Base-by-base conservation (phyloP, 2,888 invertebrate genomes). In the Sepiola atlantica region DNA sequence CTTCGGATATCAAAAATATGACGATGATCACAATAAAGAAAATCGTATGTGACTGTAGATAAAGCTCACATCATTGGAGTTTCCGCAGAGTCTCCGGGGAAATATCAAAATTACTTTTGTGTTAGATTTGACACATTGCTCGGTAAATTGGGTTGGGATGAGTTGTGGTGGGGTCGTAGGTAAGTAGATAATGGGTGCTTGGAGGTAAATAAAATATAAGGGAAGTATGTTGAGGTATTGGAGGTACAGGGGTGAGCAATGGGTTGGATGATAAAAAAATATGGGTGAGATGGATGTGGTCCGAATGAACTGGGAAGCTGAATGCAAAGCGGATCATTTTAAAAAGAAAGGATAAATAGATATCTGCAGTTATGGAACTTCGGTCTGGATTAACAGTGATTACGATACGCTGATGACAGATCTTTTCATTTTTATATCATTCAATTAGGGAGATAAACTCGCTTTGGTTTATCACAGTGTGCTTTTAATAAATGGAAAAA, bases 1-100 rank as follows among this genome's bases (percentile, higher is more conserved):
- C 77, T 32, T 77, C n/a, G n/a, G 32, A 77, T 77, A n/a, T 32
- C 18, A 18, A n/a, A 77, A 77, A 77, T 77, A 18, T n/a, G 16
- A n/a, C 14, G n/a, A 77, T 77, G n/a, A 77, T 77, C 32, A 77
- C n/a, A 77, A 77, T 77, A 77, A 77, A 18, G 77, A 77, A 77
- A 77, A 77, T 77, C n/a, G n/a, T 77, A 77, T 77, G 77, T 77
- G 77, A 77, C 77, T 77, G n/a, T 77, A 77, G n/a, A 77, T 77
- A 77, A 77, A 77, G 32, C 32, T 77, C 16, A 32, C n/a, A 77
- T 77, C 77, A 77, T 21, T 77, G 77, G 18, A n/a, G n/a, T 77
- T 77, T 77, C 77, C 32, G 77, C n/a, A 6, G 28, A 77, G 77
- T n/a, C 77, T 77, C 77, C 2, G 16, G n/a, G 77, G n/a, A 77